These are phyloP conservation scores for Simalia tracyae DNA, from an alignment of 2,797 vertebrate genomes.

Conservation along the genomic window DNA sequence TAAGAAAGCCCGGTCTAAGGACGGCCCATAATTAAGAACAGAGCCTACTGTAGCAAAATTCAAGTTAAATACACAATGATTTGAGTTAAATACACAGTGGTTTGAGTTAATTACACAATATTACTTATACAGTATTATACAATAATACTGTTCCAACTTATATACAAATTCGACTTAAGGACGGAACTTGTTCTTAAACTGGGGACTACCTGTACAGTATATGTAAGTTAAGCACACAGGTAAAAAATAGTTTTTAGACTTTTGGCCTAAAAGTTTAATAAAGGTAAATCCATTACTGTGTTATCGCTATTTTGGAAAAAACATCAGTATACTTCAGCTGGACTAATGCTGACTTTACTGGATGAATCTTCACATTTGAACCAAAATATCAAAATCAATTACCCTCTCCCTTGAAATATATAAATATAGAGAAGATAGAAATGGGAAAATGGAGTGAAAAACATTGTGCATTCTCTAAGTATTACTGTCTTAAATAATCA, in stretches of 20 bases:
- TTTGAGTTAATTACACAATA: too few species aligned
- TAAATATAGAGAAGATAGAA: background rate
- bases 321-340: background rate
- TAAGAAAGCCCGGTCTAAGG: too few species aligned
- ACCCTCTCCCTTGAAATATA: background rate
- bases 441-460: background rate
- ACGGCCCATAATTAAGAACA: too few species aligned
- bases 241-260: background rate
- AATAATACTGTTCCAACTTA: too few species aligned
- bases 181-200: too few species aligned
- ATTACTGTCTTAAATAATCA: background rate
- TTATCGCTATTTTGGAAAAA: background rate
- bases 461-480: background rate
- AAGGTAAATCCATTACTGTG: background rate
- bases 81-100: too few species aligned
- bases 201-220: too few species aligned
- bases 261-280: background rate
- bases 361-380: background rate
- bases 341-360: background rate
- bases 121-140: too few species aligned
- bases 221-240: too few species aligned
- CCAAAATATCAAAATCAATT: background rate
- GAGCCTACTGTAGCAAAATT: too few species aligned
- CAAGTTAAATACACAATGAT: too few species aligned
- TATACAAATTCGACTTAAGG: too few species aligned